Evolutionary conservation across 2,113 vertebrate species (phyloP), one percentile per base, ranked within the genome.

Genomic region (Scalopus aquaticus): DNA sequence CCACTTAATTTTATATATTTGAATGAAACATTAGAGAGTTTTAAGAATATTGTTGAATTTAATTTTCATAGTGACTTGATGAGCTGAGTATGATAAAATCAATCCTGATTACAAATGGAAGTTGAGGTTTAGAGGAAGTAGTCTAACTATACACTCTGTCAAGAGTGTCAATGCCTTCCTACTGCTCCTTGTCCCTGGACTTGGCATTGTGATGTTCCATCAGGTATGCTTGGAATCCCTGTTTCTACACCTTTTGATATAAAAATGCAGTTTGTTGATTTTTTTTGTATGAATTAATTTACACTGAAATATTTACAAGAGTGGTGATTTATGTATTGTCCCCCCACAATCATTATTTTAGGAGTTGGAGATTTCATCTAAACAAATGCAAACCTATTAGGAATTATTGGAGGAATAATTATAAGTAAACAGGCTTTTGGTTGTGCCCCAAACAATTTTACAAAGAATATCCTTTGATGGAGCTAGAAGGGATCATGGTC

Each of bases 281-380:
- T 90, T 88, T 32, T 74, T 73, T 56, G 28, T 32, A 56, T 93
- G n/a, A 62, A 69, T 72, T 79, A 76, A 79, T 90, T 85, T 10
- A 83, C 8, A 77, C 9, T 30, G 46, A 77, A n/a, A 74, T 28
- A 76, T 51, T 90, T 19, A 54, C 46, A 67, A 1, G 20, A 56
- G 37, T 17, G 32, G 60, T 88, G 54, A 82, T 32, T 86, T 58
- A 28, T 2, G 35, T 60, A 44, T 70, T 76, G 26, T 2, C 10
- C 10, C 67, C 22, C 9, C 17, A 39, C 64, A 42, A 9, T 81
- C 76, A 39, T 77, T 95, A 9, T 3, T 78, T 26, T 19, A 56
- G 2, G 46, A 65, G 9, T 39, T 81, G 67, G 39, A 65, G 46
- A 80, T 26, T 84, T 84, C 60, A 54, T 32, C 1, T 69, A 69